Evolutionary conservation across 1,140 invertebrate species (phyloP), one percentile per base, ranked within the genome.

Genomic region (Drosophila kikkawai): DNA sequence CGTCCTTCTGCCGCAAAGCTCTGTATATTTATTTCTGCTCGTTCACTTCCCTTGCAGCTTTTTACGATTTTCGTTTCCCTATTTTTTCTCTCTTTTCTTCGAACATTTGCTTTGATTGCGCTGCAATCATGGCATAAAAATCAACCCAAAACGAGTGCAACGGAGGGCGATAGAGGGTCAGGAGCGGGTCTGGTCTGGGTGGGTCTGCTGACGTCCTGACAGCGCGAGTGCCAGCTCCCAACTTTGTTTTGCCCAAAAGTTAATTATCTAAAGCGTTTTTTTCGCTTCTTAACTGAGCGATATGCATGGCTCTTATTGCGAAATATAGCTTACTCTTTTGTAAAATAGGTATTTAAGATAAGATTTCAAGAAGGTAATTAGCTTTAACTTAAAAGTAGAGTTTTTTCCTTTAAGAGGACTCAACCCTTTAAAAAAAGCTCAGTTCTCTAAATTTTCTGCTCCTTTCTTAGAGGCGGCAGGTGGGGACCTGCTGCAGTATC

Each of bases 221-320:
- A 83, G 67, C 51, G 55, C 71, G 45, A 56, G 37, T 63, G 75
- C 42, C 51, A 68, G 61, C 64, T 77, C 60, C 70, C 44, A 75
- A 75, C 64, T 77, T 84, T 80, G 65, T 87, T 88, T 88, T 88
- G 73, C 51, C 64, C 77, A 55, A 90, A 90, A 90, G 85, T 90
- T 90, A 90, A 90, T 90, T 90, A 90, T 90, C 85, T 90, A 79
- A 90, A 90, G 79, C 76, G 75, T 68, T 82, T 85, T 88, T 88
- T 76, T 45, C 39, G 48, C 39, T 15, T 37, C 29, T 36, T 42
- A 34, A 47, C 48, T 34, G 63, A 32, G 12, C 15, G 55, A 26
- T 57, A 42, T 57, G 34, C 42, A 44, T 57, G 15, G 55, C 36
- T 26, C 37, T 8, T 39, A 56, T 39, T 56, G 36, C 13, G 19